Evolutionary conservation across 1,140 invertebrate species (phyloP).

Genomic region (Rhynchophorus ferrugineus): DNA sequence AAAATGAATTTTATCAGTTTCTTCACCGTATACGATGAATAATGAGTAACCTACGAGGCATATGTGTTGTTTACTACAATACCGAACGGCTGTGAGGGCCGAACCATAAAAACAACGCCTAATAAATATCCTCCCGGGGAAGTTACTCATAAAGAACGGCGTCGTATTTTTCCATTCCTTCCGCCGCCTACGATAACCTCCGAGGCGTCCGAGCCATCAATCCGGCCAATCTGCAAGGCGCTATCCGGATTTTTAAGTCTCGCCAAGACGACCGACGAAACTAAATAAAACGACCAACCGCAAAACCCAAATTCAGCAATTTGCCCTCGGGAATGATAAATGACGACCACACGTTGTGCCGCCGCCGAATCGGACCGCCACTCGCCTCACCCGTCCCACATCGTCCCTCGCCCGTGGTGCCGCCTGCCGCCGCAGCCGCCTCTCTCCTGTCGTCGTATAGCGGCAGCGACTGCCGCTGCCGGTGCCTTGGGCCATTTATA

Average conservation of each 20-base stretch:
- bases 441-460: constrained; percentile 3
- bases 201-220: not conserved
- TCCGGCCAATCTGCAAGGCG: not conserved
- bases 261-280: not conserved
- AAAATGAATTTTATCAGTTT: too few relatives aligned
- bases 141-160: too few relatives aligned
- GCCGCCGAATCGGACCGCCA: too few relatives aligned
- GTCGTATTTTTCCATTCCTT: not conserved
- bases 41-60: too few relatives aligned
- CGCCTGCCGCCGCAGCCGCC: not conserved
- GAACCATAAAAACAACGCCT: too few relatives aligned
- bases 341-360: not conserved
- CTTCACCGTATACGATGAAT: too few relatives aligned
- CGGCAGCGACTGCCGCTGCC: too few relatives aligned
- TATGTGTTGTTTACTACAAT: too few relatives aligned
- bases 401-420: not conserved
- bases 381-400: too few relatives aligned
- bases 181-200: not conserved
- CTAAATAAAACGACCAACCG: not conserved
- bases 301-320: not conserved
- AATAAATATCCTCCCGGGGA: too few relatives aligned
- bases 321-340: not conserved
- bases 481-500: constrained; percentile 9
- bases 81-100: too few relatives aligned
- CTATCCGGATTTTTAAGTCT: not conserved